Evolutionary conservation across 23 tunicate species (phyloP), one percentile per base, ranked within the genome.

Genomic region (Oikopleura dioica): DNA sequence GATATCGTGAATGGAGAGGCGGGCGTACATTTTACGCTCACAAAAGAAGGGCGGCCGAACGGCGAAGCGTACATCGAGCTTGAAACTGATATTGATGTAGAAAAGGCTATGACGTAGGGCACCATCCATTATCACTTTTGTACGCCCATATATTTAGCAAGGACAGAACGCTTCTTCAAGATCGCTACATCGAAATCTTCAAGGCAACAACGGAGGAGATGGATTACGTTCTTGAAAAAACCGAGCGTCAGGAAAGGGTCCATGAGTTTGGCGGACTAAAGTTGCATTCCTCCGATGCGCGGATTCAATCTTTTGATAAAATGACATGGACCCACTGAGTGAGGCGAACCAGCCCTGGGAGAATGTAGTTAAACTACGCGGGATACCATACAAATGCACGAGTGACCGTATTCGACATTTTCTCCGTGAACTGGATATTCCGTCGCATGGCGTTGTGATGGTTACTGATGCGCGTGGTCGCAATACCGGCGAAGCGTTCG

Each of bases 1-100:
- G n/a, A 63, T 63, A 63, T 63, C 30, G 72, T 63, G 4, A 63
- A 63, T 63, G 72, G 72, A 24, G 72, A 63, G n/a, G 72, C 72
- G 4, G 72, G 72, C 30, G 72, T 63, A 12, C 72, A 63, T 63
- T 63, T 63, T 28, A 63, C 72, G 26, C 72, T 63, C 72, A 63
- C 72, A 12, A 63, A 63, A 63, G 72, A 63, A 29, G 72, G 72
- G 2, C 72, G 72, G 2, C 72, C 72, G 2, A 63, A 29, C n/a
- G 72, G 72, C 31, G 72, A 63, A 63, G 72, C 72, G 30, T 63
- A 63, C 30, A 63, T 63, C 31, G 72, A 63, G n/a, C n/a, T 63
- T 2, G 72, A 23, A 21, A 63, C 4, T 63, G 72, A 63, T 16
- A 63, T 2, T 63, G 72, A 63, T 26, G 26, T 63, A 29, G 72